phyloP scores from a whole-genome alignment of 1,140 invertebrate genomes.

The Calycopis cecrops region DNA sequence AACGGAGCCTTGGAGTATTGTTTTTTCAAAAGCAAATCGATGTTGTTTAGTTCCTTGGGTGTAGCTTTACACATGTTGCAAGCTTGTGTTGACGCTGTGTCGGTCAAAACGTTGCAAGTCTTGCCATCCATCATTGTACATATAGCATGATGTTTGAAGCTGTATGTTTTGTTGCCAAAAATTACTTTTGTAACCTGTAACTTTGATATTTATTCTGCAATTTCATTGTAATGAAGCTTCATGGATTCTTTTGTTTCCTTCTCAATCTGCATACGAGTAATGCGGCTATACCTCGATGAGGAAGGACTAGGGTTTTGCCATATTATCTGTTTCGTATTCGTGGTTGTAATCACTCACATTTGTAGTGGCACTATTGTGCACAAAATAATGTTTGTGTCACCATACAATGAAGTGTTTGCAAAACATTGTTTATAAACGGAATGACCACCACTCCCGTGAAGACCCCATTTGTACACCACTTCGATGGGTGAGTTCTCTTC shows the following conservation, averaged over 20 bases:
- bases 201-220: background rate
- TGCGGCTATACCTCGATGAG: background rate
- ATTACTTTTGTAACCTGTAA: background rate
- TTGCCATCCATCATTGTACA: conserved; percentile 12
- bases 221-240: background rate
- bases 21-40: conserved; percentile 3
- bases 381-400: conserved; percentile 10
- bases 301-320: conserved; percentile 5
- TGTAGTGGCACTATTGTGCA: conserved; percentile 10
- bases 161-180: background rate
- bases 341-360: background rate
- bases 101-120: conserved; percentile 7
- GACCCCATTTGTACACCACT: conserved; percentile 10
- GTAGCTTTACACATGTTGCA: conserved; percentile 11
- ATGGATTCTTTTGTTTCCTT: conserved; percentile 9
- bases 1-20: too few species aligned
- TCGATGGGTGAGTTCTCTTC: background rate
- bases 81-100: conserved; percentile 1
- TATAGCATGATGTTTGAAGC: background rate
- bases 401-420: conserved; percentile 2
- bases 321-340: background rate
- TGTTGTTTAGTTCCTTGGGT: conserved; percentile 5
- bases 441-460: conserved; percentile 10
- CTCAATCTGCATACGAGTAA: conserved; percentile 5
- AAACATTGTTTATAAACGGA: conserved; percentile 8